Evolutionary conservation across 2,797 vertebrate genomes (phyloP), one percentile per base, ranked within the genome.

Genomic region (Psittacula echo): DNA sequence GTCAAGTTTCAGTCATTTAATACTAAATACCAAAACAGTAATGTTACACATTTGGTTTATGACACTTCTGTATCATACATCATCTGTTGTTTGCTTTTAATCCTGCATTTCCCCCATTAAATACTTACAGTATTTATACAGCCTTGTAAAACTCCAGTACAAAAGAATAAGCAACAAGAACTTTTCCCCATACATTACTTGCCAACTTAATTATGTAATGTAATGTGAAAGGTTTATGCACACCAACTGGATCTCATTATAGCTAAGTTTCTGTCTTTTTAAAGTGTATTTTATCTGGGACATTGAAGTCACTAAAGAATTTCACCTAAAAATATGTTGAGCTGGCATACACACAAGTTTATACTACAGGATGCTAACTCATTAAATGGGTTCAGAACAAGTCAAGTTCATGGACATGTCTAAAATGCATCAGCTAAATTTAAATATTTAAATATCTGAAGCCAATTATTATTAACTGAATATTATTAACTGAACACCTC

Each of bases 211-310:
- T 90, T 89, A 75, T 72, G 77, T 95, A 94, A 96, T 17, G 1
- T 67, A 76, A 95, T 44, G 90, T 87, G 93, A 96, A 96, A 96
- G 93, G 94, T 95, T 95, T 97, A 97, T 75, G 93, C 60, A 74
- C 61, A 79, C 56, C 95, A 96, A 93, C 88, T 97, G 96, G 93
- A 91, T 77, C 95, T 92, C 85, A 89, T 96, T 95, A 96, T 8
- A 3, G 77, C 22, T 73, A 73, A 34, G 48, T 94, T 95, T 90
- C 65, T 92, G 50, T 84, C 87, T 93, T 82, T 82, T 90, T 77
- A 88, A 94, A 94, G n/a, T 20, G 11, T 68, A 73, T 45, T 91
- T 94, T 67, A 87, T 82, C 84, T 72, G 78, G 39, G 87, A 83
- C n/a, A 94, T 16, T 42, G 56, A 92, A 95, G 78, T 75, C 42